Conservation (phyloP, 2,113 vertebrate species). For the Cyprinodon tularosa region DNA sequence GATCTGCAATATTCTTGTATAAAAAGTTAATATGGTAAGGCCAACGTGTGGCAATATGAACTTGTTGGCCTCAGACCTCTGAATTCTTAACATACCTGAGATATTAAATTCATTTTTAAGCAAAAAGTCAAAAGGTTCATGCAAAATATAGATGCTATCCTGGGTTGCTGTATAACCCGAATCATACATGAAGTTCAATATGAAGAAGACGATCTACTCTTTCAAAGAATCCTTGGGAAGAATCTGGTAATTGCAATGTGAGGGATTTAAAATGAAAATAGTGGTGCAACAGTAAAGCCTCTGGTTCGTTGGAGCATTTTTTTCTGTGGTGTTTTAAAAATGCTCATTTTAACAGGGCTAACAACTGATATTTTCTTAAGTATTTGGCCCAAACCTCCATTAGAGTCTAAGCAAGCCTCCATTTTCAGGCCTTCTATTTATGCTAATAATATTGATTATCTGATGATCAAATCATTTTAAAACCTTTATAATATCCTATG, state of each 20-base stretch:
- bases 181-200: background rate
- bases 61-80: slow-evolving; percentile 46
- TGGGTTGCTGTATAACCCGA: background rate
- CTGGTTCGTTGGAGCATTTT: background rate
- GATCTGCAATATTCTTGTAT: slow-evolving; percentile 58
- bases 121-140: background rate
- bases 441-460: too few relatives aligned
- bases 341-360: background rate
- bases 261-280: background rate
- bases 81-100: background rate
- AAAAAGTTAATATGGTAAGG: slow-evolving; percentile 53
- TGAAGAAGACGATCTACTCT: background rate
- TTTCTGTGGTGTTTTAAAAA: background rate
- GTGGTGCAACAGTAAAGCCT: background rate
- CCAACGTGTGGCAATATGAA: slow-evolving; percentile 33
- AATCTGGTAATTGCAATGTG: too few relatives aligned
- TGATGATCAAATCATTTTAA: too few relatives aligned
- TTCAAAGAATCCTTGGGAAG: background rate
- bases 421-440: too few relatives aligned
- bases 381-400: too few relatives aligned
- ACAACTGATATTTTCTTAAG: too few relatives aligned
- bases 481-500: too few relatives aligned
- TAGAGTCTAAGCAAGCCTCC: too few relatives aligned
- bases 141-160: background rate
- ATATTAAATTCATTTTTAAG: background rate